A percentile compares a stretch with the other conserved stretches of the same genome.
These are phyloP conservation scores for Paralichthys olivaceus DNA, from an alignment of 2,113 vertebrate genomes.

Conservation along the genomic window DNA sequence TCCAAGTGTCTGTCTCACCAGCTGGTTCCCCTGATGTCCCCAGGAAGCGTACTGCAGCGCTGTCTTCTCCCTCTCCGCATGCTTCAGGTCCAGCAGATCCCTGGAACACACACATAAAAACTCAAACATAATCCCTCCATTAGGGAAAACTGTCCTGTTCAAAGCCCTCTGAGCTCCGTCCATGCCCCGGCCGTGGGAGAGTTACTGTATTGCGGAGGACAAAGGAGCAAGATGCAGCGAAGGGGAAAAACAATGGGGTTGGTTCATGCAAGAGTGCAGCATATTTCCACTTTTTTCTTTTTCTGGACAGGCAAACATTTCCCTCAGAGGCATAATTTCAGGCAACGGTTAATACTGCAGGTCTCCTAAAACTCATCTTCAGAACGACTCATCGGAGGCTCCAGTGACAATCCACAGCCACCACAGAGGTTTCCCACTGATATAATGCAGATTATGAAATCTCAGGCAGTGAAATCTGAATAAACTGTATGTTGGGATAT, in stretches of 20 bases:
- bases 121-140: slow-evolving; percentile 39
- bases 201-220: slow-evolving; percentile 40
- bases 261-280: slow-evolving; percentile 76
- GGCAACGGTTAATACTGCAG: slow-evolving; percentile 39
- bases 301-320: slow-evolving; percentile 61
- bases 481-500: slow-evolving; percentile 32
- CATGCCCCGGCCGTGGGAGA: slow-evolving; percentile 52
- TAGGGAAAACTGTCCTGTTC: slow-evolving; percentile 9
- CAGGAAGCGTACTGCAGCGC: slow-evolving; percentile 82
- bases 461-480: slow-evolving; percentile 64
- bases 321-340: slow-evolving; percentile 57
- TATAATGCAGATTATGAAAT: slow-evolving; percentile 57
- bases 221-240: slow-evolving; percentile 75
- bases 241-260: slow-evolving; percentile 47
- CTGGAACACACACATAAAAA: slow-evolving; percentile 78
- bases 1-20: slow-evolving; percentile 74
- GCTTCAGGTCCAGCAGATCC: slow-evolving; percentile 77
- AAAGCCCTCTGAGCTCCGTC: slow-evolving; percentile 58
- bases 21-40: slow-evolving; percentile 85
- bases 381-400: slow-evolving; percentile 33
- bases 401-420: slow-evolving; percentile 39
- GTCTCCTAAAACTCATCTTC: slow-evolving; percentile 41
- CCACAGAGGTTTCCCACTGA: slow-evolving; percentile 23
- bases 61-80: slow-evolving; percentile 64
- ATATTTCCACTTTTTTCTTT: slow-evolving; percentile 20